phyloP scores from a whole-genome alignment of 2,888 invertebrate genomes.

The Tortricodes alternella region DNA sequence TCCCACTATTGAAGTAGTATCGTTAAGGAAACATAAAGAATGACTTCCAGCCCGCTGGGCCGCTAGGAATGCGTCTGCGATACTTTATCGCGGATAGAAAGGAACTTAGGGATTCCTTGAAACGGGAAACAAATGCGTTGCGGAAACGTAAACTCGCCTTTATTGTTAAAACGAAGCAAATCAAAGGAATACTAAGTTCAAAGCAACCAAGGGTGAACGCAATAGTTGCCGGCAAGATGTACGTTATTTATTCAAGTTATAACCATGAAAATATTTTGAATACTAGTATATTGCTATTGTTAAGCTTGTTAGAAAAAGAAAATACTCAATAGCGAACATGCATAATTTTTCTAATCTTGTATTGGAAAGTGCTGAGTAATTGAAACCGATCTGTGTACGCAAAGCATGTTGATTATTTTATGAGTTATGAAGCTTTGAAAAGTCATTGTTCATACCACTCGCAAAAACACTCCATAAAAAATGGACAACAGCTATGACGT shows the following conservation, averaged over 20 bases:
- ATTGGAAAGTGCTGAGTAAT: no score
- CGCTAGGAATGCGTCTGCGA: constrained; percentile 63
- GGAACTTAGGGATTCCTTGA: constrained; percentile 67
- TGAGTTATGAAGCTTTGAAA: no score
- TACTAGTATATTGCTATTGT: no score
- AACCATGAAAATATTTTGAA: background rate
- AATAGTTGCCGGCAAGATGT: constrained; percentile 49
- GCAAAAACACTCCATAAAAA: no score
- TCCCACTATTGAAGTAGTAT: constrained; percentile 41
- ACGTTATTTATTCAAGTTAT: constrained; percentile 33
- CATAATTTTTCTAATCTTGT: no score
- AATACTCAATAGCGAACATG: no score
- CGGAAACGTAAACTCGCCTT: constrained; percentile 72
- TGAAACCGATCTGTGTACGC: no score
- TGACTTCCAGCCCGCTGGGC: constrained; percentile 68
- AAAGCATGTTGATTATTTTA: no score
- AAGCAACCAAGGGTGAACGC: constrained; percentile 51
- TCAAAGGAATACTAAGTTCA: constrained; percentile 67
- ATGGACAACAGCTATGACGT: no score
- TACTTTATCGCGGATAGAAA: constrained; percentile 71
- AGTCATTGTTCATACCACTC: no score
- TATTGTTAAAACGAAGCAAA: constrained; percentile 62
- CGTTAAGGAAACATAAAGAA: constrained; percentile 52
- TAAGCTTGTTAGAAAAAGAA: no score
- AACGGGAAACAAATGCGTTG: constrained; percentile 65